phyloP scores from a whole-genome alignment of 2,113 vertebrate genomes.

The Plestiodon gilberti region DNA sequence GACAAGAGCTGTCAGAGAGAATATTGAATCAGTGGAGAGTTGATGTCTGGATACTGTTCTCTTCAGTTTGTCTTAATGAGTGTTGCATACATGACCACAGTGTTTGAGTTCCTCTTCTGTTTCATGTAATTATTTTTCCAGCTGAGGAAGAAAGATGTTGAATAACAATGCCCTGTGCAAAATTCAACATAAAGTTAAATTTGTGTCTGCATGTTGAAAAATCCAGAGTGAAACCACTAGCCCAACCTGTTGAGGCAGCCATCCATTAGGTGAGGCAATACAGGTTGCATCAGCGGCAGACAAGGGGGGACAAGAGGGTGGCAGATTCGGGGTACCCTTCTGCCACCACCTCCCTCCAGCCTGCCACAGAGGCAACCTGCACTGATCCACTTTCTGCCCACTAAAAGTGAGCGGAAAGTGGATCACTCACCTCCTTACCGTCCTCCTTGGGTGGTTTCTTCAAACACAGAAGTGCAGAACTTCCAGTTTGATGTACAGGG shows the following conservation, averaged over 20 bases:
- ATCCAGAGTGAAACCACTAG: conserved; percentile 36
- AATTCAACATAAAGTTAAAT: conserved; percentile 4
- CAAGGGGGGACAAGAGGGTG: too few species aligned
- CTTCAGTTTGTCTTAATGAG: neutral
- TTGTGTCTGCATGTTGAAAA: conserved; percentile 38
- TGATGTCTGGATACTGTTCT: neutral
- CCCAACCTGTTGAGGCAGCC: neutral
- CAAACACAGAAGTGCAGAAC: too few species aligned
- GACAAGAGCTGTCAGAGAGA: neutral
- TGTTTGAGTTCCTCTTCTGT: neutral
- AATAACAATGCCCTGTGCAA: conserved; percentile 15
- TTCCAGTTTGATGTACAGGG: too few species aligned
- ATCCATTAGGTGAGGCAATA: too few species aligned
- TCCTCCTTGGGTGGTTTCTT: too few species aligned
- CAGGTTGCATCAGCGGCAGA: too few species aligned
- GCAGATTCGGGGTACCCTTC: too few species aligned
- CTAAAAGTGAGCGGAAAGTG: too few species aligned
- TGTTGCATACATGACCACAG: neutral
- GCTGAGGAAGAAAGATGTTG: conserved; percentile 15
- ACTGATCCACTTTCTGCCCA: too few species aligned
- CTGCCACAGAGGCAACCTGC: too few species aligned
- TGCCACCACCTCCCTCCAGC: too few species aligned
- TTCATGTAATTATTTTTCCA: neutral
- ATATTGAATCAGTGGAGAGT: neutral
- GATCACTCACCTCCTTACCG: too few species aligned